A percentile compares a stretch with the other conserved stretches of the same genome.
phyloP scores from a whole-genome alignment of 2,113 vertebrate species.

The Nothobranchius furzeri region DNA sequence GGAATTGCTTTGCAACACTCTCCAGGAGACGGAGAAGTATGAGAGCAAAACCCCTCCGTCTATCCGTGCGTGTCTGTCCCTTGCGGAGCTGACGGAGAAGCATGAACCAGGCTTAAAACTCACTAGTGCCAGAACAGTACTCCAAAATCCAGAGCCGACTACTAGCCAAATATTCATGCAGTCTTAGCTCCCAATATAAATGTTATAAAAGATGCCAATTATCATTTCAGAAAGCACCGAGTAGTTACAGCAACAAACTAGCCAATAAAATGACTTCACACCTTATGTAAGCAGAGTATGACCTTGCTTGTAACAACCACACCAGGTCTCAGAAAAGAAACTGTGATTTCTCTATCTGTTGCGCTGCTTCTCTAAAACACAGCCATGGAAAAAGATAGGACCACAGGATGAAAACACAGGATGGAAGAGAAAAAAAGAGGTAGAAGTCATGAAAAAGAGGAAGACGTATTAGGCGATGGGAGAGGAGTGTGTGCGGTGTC shows the following conservation, averaged over 20 bases:
- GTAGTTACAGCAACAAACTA: constrained; percentile 6
- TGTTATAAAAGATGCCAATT: background rate
- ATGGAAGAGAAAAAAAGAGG: constrained; percentile 10
- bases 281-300: constrained; percentile 29
- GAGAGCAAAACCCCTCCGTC: too few relatives aligned
- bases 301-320: constrained; percentile 13
- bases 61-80: too few relatives aligned
- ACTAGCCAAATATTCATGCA: constrained; percentile 39
- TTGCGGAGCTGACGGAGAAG: too few relatives aligned
- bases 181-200: constrained; percentile 10
- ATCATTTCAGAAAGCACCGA: constrained; percentile 12
- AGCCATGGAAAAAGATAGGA: constrained; percentile 1
- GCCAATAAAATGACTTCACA: too few relatives aligned
- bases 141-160: constrained; percentile 20
- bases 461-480: constrained; percentile 31
- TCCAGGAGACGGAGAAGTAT: too few relatives aligned
- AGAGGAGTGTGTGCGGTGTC: constrained; percentile 32
- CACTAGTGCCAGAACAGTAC: constrained; percentile 46
- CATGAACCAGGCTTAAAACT: constrained; percentile 22
- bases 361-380: background rate
- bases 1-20: too few relatives aligned
- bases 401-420: constrained; percentile 11
- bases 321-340: constrained; percentile 23
- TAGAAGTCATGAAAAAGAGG: constrained; percentile 20
- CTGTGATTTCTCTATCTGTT: constrained; percentile 15